Base-by-base conservation (phyloP, 2,113 vertebrate species). In the Perca fluviatilis region DNA sequence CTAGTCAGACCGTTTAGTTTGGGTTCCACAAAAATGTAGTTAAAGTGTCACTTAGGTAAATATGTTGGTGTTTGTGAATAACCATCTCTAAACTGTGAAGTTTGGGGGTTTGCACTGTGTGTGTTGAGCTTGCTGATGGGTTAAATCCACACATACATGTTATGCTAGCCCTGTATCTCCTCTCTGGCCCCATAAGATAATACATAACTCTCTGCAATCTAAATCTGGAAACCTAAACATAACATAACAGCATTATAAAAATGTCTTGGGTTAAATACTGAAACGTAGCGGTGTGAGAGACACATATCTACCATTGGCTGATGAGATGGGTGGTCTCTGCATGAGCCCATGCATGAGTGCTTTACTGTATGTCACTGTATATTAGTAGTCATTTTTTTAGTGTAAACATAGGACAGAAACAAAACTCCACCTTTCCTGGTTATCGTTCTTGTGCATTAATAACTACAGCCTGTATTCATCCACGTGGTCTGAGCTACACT, bases 201-300 rank as follows among this genome's bases (percentile, higher is more conserved):
- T 27, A 73, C 43, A 72, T 30, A 57, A 72, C 46, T 82, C 19
- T 57, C 21, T 64, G 61, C 53, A 80, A 84, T 70, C 73, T 84
- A 88, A 89, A 88, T 77, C 61, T 82, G 84, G 74, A 76, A 60
- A 80, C 78, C 47, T 54, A 84, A 89, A 90, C 74, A 74, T 36
- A 79, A 77, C 70, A 81, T 18, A 62, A 40, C 43, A 65, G 46
- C 62, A 73, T 68, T 43, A 80, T 82, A 66, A 82, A 88, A 79
- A 15, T 40, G n/a, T 46, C 51, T 36, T 7, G 19, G 53, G 60
- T 69, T 62, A 33, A 64, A 75, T 64, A 33, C 30, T 43, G 33
- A 30, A 12, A 53, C 14, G 19, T 25, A 36, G 40, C 51, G 72
- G 74, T 61, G 74, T 50, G 61, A 74, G 49, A 70, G 46, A 74